Evolutionary conservation across 2,113 vertebrate species (phyloP).

Genomic region (Sitta europaea): DNA sequence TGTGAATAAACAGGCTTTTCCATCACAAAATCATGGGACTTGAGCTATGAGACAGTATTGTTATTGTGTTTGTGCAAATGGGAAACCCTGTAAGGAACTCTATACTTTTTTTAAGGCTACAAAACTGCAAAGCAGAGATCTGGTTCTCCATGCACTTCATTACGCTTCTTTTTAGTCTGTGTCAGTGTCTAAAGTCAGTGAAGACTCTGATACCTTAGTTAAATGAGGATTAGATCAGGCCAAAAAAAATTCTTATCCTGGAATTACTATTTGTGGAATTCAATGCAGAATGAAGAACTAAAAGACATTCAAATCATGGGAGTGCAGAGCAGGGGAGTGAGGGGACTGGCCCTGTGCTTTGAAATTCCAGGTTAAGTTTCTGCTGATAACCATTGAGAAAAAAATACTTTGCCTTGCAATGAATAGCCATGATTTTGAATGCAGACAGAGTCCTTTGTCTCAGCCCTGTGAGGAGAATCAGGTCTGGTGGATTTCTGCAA

Average conservation of each 20-base stretch:
- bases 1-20: conserved; percentile 23
- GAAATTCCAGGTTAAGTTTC: neutral
- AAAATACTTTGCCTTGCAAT: neutral
- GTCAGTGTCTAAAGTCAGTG: neutral
- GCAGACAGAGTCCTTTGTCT: neutral
- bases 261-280: neutral
- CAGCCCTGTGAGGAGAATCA: neutral
- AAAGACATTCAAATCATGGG: neutral
- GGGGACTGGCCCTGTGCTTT: neutral
- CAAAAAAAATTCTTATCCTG: neutral
- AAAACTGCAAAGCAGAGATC: neutral
- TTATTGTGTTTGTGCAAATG: conserved; percentile 14
- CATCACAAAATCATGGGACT: neutral
- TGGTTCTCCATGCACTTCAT: neutral
- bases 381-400: neutral
- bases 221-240: neutral
- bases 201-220: neutral
- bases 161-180: neutral
- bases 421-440: neutral
- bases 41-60: neutral
- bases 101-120: neutral
- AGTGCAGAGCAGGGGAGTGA: neutral
- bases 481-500: neutral
- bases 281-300: neutral
- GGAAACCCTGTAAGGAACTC: neutral